Base-by-base conservation (phyloP, 2,888 invertebrate species). In the Oscheius sp. region DNA sequence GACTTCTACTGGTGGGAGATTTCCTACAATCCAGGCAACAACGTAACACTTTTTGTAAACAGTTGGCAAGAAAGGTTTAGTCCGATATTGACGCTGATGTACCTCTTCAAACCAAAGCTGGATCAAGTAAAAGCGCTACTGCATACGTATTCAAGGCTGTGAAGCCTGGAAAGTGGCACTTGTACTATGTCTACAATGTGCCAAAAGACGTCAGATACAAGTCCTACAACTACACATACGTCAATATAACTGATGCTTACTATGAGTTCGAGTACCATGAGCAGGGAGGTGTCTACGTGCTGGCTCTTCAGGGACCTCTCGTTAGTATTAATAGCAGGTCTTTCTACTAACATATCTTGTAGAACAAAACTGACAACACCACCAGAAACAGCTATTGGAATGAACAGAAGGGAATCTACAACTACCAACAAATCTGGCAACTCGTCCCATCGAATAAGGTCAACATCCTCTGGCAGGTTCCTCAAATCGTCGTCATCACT, bases 401-500 rank as follows among this genome's bases (percentile, higher is more conserved):
- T 53, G 53, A 53, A 3, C 3, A 53, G 3, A 21, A 55, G 33
- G 5, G n/a, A 10, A 9, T 32, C 37, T 59, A 59, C 37, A 37
- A 48, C 7, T 62, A 29, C 32, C 53, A 63, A 37, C 65, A 63
- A 47, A 53, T 50, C 7, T 74, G 74, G 74, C 57, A 74, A 50
- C 35, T 74, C 48, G 83, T 84, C 13, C 81, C 79, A 58, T 73
- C 79, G 53, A 84, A 84, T 73, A 51, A 66, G n/a, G 82, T 90
- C 3, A 89, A 89, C 48, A 90, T 91, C 82, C 81, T 89, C 35
- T 90, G 89, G 89, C 89, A 90, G 84, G 83, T 87, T 10, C 91
- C 90, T 2, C 91, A 91, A 84, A 91, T 91, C 81, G 82, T 90
- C 37, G 77, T 91, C 13, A 90, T 91, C 77, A 91, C 91, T 0